A percentile compares a stretch with the other conserved stretches of the same genome.
Evolutionary conservation across 2,888 invertebrate species (phyloP).

Genomic region (Eutolmus rufibarbis): DNA sequence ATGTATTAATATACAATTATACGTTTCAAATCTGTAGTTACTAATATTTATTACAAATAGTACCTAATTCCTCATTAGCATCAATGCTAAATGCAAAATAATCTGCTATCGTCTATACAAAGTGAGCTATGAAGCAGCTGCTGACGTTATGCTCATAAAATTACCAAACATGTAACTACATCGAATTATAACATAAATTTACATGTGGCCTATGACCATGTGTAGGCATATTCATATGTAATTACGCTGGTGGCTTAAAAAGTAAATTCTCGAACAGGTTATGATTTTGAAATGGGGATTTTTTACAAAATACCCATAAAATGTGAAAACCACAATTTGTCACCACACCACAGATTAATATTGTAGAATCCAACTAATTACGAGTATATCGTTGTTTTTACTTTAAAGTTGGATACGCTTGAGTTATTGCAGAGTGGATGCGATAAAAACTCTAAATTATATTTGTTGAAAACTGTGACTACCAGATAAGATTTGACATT

Average conservation of each 20-base stretch:
- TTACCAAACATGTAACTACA: background rate
- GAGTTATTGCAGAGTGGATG: background rate
- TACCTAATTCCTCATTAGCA: too few relatives aligned
- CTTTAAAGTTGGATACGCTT: background rate
- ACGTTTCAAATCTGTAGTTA: too few relatives aligned
- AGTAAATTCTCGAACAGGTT: background rate
- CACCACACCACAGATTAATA: background rate
- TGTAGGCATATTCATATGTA: background rate
- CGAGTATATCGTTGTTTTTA: background rate
- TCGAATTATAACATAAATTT: background rate
- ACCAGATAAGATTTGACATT: background rate
- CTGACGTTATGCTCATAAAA: too few relatives aligned
- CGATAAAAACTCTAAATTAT: background rate
- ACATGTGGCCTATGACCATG: background rate
- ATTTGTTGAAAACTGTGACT: background rate
- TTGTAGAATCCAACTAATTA: background rate
- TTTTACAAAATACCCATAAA: background rate
- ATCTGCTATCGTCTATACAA: too few relatives aligned
- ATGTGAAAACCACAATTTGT: background rate
- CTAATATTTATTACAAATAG: too few relatives aligned
- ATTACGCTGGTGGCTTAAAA: background rate
- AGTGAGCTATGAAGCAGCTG: too few relatives aligned
- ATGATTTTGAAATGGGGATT: background rate
- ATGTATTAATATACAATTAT: too few relatives aligned
- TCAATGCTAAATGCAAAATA: too few relatives aligned